Percentiles rank a stretch among this genome's conserved stretches.
Conservation (phyloP, 2,888 invertebrate species). For the Scaptomyza polygonia region DNA sequence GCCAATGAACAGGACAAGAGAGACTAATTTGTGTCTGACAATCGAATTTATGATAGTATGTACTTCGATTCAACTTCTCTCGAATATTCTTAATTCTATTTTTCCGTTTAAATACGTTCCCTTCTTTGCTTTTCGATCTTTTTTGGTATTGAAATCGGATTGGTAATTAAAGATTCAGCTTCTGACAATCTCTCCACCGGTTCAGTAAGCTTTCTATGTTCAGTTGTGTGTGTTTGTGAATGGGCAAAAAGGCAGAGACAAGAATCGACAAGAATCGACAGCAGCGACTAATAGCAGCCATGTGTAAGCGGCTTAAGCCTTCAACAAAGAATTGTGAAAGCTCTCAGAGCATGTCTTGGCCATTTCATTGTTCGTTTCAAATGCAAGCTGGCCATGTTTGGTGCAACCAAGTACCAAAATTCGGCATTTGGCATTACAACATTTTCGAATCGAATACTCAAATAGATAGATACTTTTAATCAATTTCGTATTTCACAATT, state of each 20-base stretch:
- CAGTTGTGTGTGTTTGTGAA: not conserved
- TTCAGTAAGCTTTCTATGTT: conserved; percentile 2
- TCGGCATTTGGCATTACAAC: not conserved
- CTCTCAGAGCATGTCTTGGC: not conserved
- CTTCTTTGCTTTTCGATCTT: not conserved
- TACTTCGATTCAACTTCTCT: not conserved
- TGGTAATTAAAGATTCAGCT: conserved; percentile 68
- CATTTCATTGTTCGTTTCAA: not conserved
- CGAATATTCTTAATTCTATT: not conserved
- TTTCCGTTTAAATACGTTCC: not conserved
- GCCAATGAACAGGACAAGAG: too few species aligned
- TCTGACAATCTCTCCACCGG: conserved; percentile 14
- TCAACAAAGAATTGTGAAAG: conserved; percentile 46
- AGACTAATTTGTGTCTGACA: conserved; percentile 25
- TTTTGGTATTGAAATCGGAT: conserved; percentile 61
- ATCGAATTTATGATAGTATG: conserved; percentile 20
- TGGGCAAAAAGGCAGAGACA: not conserved
- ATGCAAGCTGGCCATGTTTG: not conserved
- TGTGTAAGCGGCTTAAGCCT: conserved; percentile 58
- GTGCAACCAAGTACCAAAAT: not conserved
- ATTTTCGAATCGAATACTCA: not conserved
- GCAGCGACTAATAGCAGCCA: not conserved
- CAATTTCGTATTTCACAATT: not conserved
- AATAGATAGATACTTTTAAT: not conserved
- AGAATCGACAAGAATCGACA: conserved; percentile 1